A percentile compares a stretch with the other conserved stretches of the same genome.
phyloP scores from a whole-genome alignment of 1,140 invertebrate genomes.

The Brachionus koreanus region DNA sequence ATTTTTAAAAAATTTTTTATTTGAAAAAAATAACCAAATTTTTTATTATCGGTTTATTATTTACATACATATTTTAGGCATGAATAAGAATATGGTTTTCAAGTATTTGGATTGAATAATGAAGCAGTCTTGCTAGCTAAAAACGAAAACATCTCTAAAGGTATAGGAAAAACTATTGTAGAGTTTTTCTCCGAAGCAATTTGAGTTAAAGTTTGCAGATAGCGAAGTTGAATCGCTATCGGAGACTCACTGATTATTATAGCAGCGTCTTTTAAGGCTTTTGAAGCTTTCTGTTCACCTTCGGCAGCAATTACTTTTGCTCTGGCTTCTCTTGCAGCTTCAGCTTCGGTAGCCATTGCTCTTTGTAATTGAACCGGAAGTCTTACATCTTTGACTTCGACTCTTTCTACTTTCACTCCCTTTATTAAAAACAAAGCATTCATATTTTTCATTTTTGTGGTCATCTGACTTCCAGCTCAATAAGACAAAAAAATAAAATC shows the following conservation, averaged over 20 bases:
- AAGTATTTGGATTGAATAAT: background rate
- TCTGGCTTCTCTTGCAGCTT: slow-evolving; percentile 52
- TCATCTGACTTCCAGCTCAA: background rate
- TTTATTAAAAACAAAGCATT: background rate
- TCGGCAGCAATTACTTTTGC: slow-evolving; percentile 50
- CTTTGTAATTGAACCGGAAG: slow-evolving; percentile 51
- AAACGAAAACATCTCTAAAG: slow-evolving; percentile 73
- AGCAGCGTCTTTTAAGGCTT: slow-evolving; percentile 42
- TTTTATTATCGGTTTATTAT: background rate
- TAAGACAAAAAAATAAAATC: background rate
- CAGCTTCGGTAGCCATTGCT: slow-evolving; percentile 56
- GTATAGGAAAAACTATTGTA: slow-evolving; percentile 92
- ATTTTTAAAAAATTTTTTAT: too few species aligned
- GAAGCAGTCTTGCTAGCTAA: slow-evolving; percentile 17
- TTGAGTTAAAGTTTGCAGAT: slow-evolving; percentile 78
- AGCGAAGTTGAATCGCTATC: slow-evolving; percentile 75
- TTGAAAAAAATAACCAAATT: too few species aligned
- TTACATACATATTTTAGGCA: background rate
- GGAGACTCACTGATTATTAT: slow-evolving; percentile 58
- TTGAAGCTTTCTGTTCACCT: slow-evolving; percentile 45
- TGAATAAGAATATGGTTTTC: background rate
- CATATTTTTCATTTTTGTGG: too few species aligned
- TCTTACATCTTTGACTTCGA: slow-evolving; percentile 48
- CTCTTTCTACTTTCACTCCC: slow-evolving; percentile 43
- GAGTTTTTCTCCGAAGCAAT: slow-evolving; percentile 97